Base-by-base conservation (phyloP, 1,140 invertebrate species). In the Halyomorpha halys region DNA sequence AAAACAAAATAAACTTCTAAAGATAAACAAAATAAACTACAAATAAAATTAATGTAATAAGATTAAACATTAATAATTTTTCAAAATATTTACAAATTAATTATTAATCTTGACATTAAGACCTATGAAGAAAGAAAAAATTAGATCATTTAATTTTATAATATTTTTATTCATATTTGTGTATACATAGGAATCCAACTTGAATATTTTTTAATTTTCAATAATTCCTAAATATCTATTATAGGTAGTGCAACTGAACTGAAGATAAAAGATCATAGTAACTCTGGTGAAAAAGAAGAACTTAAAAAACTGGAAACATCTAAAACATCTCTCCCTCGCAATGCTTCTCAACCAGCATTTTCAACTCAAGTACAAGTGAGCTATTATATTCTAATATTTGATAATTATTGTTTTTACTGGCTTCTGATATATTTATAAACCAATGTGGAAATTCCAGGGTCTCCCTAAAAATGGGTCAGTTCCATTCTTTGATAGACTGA, bases 401-500 rank as follows among this genome's bases (percentile, higher is more conserved):
- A n/a, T n/a, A 5, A 51, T 8, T 39, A 39, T 39, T 39, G 1
- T 11, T n/a, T n/a, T 9, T 11, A 39, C 11, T 13, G 11, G 11
- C 11, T 39, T 6, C 11, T 39, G 4, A 13, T 39, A 13, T 2
- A 13, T 39, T 39, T 39, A 6, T 6, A 39, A 39, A 39, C 11
- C 13, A 39, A 39, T 39, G 5, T 39, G 34, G 11, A 39, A 39
- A 39, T 39, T 39, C 14, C 53, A 60, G 44, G 84, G 86, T 47
- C 77, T 92, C 69, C 88, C 88, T 56, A 91, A 91, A 74, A 92
- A 91, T 72, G 87, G 87, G 21, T 91, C 88, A 4, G 89, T 92
- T 54, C 90, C 90, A 2, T 88, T 90, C 69, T 93, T 92, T 73
- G 88, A 89, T 72, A 76, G 89, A 14, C 86, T 90, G 34, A 79